A percentile compares a stretch with the other conserved stretches of the same genome.
Evolutionary conservation across 2,797 vertebrate genomes (phyloP).

Genomic region (Pseudotriccus pelzelni): DNA sequence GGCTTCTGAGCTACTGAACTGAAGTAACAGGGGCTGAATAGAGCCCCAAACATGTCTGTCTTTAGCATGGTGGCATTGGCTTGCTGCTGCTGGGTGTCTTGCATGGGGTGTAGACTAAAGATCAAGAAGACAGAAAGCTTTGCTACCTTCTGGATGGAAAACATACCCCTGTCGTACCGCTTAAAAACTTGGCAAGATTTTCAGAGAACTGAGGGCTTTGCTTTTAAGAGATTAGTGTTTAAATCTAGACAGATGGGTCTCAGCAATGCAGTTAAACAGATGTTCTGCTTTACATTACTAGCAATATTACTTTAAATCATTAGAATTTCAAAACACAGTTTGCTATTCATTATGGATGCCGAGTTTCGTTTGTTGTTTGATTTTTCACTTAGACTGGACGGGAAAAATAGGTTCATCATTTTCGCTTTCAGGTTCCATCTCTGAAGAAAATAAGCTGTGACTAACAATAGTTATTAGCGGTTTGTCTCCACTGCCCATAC

Average conservation of each 20-base stretch:
- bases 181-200: neutral
- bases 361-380: constrained; percentile 22
- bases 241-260: constrained; percentile 34
- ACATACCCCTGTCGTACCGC: neutral
- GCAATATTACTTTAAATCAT: constrained; percentile 40
- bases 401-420: constrained; percentile 42
- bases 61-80: neutral
- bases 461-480: constrained; percentile 19
- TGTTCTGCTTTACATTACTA: constrained; percentile 27
- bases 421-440: constrained; percentile 28
- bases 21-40: neutral
- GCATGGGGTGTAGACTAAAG: neutral
- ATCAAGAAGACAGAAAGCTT: neutral
- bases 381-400: constrained; percentile 41
- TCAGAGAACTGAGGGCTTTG: neutral
- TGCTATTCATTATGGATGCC: constrained; percentile 33
- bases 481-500: neutral
- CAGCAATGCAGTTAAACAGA: neutral
- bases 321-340: constrained; percentile 37
- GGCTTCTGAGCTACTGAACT: neutral
- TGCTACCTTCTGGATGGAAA: constrained; percentile 8
- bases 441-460: constrained; percentile 35
- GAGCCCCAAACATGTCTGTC: neutral
- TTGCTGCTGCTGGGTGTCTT: neutral
- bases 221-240: neutral